A percentile compares a stretch with the other conserved stretches of the same genome.
These are phyloP conservation scores for Proales similis DNA, from an alignment of 1,140 invertebrate genomes.

Conservation along the genomic window DNA sequence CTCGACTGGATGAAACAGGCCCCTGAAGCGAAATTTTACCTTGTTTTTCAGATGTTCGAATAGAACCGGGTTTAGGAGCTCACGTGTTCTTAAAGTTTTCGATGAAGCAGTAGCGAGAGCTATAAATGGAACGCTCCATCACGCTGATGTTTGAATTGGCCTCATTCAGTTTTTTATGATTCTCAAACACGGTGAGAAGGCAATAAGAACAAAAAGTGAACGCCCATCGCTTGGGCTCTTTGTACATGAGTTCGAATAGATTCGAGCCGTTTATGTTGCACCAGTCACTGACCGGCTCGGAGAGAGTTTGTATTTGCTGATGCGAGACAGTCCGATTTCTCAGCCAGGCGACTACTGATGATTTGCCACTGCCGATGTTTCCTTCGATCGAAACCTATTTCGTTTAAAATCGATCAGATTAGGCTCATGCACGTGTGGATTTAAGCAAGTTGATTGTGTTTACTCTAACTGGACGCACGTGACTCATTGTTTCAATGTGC, in stretches of 20 bases:
- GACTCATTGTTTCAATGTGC: too few relatives aligned
- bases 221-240: not conserved
- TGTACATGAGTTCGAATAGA: not conserved
- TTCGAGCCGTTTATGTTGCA: not conserved
- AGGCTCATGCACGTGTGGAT: too few relatives aligned
- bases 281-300: not conserved
- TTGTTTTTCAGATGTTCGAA: too few relatives aligned
- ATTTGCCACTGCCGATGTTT: not conserved
- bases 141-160: not conserved
- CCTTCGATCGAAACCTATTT: not conserved
- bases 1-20: too few relatives aligned
- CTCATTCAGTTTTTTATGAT: not conserved
- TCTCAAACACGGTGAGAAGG: not conserved
- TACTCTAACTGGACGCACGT: too few relatives aligned
- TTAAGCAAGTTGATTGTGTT: too few relatives aligned
- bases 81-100: too few relatives aligned
- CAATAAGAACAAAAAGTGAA: not conserved
- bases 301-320: not conserved
- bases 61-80: too few relatives aligned
- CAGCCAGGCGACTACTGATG: not conserved
- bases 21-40: too few relatives aligned
- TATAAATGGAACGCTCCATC: not conserved
- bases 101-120: not conserved
- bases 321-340: not conserved
- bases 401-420: too few relatives aligned